These are phyloP conservation scores for Patella depressa DNA, from an alignment of 2,888 invertebrate genomes.

Conservation along the genomic window DNA sequence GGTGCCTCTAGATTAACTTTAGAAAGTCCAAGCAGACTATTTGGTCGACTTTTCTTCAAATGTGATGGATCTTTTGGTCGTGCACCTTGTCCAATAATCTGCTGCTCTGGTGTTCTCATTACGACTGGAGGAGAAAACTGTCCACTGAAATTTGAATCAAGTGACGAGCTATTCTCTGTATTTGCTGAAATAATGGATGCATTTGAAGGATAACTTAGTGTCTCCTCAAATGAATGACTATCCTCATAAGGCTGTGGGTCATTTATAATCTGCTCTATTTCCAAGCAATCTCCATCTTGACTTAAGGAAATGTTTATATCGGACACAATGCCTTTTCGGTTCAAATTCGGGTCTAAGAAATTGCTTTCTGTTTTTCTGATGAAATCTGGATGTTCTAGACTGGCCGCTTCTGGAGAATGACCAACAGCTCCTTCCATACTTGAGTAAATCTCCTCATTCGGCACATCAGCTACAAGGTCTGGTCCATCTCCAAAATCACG, in stretches of 20 bases:
- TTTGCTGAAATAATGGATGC: too few relatives aligned
- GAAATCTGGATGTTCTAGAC: neutral
- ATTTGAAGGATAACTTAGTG: neutral
- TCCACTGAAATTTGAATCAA: constrained; percentile 3
- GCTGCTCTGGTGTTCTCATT: constrained; percentile 6
- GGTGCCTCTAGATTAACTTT: constrained; percentile 47
- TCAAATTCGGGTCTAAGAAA: neutral
- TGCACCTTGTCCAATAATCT: constrained; percentile 44
- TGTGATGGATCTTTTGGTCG: constrained; percentile 55
- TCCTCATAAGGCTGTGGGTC: neutral
- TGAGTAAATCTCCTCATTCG: neutral
- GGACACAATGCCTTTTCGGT: neutral
- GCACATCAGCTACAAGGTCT: neutral
- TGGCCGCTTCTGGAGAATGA: neutral
- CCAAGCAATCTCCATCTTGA: constrained; percentile 3
- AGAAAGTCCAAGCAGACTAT: constrained; percentile 58
- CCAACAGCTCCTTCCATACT: constrained; percentile 7
- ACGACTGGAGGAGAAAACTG: neutral
- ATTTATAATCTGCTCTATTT: constrained; percentile 6
- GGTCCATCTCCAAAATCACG: neutral
- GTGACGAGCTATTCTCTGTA: neutral
- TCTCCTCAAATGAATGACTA: neutral
- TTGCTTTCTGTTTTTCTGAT: neutral
- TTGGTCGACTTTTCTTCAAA: constrained; percentile 54
- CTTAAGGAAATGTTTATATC: constrained; percentile 2